phyloP scores from a whole-genome alignment of 2,113 vertebrate genomes.

The Pandion haliaetus region DNA sequence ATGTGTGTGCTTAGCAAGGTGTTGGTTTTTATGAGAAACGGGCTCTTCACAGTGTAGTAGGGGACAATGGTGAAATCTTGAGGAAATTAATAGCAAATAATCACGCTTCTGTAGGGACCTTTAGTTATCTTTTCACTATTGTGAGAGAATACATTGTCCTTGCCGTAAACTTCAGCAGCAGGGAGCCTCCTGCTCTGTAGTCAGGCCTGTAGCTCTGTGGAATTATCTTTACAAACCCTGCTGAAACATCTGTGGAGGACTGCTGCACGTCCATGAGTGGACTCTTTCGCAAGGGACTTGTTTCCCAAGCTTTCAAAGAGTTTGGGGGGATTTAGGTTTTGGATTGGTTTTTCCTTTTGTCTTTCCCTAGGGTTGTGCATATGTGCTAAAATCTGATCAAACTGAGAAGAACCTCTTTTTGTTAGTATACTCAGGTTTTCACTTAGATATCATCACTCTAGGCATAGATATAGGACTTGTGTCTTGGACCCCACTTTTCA shows the following conservation, averaged over 20 bases:
- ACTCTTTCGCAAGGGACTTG: background rate
- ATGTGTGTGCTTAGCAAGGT: background rate
- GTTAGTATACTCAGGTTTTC: background rate
- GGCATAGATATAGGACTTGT: background rate
- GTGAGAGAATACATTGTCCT: background rate
- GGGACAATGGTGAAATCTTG: background rate
- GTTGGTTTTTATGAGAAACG: background rate
- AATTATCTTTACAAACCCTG: background rate
- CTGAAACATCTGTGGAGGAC: background rate
- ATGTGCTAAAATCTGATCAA: background rate
- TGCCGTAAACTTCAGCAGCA: background rate
- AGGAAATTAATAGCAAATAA: background rate
- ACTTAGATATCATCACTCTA: background rate
- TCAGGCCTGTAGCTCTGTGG: background rate
- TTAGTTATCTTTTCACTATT: background rate
- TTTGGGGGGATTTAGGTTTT: background rate
- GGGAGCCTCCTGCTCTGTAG: background rate
- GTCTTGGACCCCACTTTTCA: background rate
- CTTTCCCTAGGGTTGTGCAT: background rate
- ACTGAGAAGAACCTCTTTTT: background rate
- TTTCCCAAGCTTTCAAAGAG: background rate
- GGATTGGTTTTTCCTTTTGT: background rate
- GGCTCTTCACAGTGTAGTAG: background rate
- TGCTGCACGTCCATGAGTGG: rapidly evolving
- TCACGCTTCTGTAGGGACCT: background rate